Base-by-base conservation (phyloP, 2,113 vertebrate species). In the Dasyprocta punctata region DNA sequence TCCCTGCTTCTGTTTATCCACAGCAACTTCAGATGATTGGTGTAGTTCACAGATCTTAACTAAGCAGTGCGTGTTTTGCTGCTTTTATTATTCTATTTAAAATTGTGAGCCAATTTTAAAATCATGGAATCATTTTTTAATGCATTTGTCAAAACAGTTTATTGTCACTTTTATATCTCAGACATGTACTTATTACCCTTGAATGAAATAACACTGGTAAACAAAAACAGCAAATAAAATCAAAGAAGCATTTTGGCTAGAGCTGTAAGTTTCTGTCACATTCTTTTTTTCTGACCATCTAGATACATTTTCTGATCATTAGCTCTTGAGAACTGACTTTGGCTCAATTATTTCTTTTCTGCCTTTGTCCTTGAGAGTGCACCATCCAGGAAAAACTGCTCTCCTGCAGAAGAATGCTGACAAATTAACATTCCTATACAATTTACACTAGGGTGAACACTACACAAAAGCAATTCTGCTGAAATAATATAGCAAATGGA, bases 101-200 rank as follows among this genome's bases (percentile, higher is more conserved):
- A 95, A 49, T 63, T 41, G 77, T 75, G 77, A 94, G 13, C n/a
- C 60, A 75, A 73, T 83, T 88, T 90, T 81, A 83, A 97, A 95
- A 84, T 87, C 38, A 54, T 49, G 38, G 49, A 71, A 44, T 58
- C 12, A 5, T 95, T 60, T 60, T 90, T 65, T 54, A 82, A 41
- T 94, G 11, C 52, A 89, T 97, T 93, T 78, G 58, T 93, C 84
- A 81, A 94, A 93, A 81, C 36, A 95, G 49, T 36, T 67, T 78
- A 77, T 86, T 73, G 38, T 90, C 83, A 80, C 75, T 67, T 86
- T 92, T 85, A 30, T 83, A 56, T 41, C 58, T 56, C n/a, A 80
- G 71, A 38, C 17, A 9, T 24, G 30, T 47, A 90, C 65, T 96
- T 17, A 33, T 86, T 89, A 73, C 26, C 63, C 85, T 86, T n/a